Base-by-base conservation (phyloP, 2,113 vertebrate genomes). In the Dromiciops gliroides region DNA sequence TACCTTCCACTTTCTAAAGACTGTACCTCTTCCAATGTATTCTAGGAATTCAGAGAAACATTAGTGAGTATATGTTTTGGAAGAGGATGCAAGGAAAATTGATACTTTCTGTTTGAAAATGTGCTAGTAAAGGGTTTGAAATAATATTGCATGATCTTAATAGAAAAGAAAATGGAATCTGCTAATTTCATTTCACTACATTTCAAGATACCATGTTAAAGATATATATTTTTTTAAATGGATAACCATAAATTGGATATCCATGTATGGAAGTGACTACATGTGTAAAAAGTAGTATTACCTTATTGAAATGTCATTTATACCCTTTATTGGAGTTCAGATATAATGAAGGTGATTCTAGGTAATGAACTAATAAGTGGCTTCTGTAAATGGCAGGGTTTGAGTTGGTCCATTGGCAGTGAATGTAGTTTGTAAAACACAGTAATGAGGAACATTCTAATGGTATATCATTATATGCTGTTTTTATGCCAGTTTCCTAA, bases 401-500 rank as follows among this genome's bases (percentile, higher is more conserved):
- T 89, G 56, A 25, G 49, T 10, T 3, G 89, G 60, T 92, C 93
- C 25, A 60, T 31, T 93, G 47, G 60, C 50, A 90, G 8, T 50
- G 51, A 93, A 92, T 91, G 31, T 89, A 94, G 91, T 52, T 91
- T 95, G 90, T 95, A 94, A 97, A 96, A 91, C 23, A 2, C n/a
- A 93, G 31, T 94, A 94, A 94, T 90, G 67, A 92, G 25, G 48
- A 95, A 50, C 0, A 4, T 50, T 37, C n/a, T 96, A 94, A 93
- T 83, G 8, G 37, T 48, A 94, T 8, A 75, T 9, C 10, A 7
- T 1, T 48, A 31, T 95, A 91, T 51, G 94, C 51, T 47, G 3
- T 48, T 75, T 96, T 50, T 95, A 95, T 92, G 94, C 24, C 51
- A 94, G 47, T 90, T 75, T 37, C 94, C 93, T 93, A 97, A 97